Evolutionary conservation across 37 sponge, comb jelly and placozoan species (phyloP), one percentile per base, ranked within the genome.

Genomic region (Halisarca cf. caerulea): DNA sequence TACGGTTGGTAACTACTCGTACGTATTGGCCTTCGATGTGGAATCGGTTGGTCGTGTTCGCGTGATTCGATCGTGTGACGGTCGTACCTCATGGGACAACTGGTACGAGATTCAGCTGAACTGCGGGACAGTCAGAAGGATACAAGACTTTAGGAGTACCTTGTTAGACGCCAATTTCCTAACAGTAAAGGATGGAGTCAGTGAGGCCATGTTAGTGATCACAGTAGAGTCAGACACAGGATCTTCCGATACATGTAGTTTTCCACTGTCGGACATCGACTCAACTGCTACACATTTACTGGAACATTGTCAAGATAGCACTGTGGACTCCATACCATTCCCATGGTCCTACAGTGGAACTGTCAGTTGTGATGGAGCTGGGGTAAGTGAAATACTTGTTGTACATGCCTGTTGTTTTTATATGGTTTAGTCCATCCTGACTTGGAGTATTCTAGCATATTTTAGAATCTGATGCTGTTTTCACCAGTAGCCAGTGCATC

Each of bases 101-200:
- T 74, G 77, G 77, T 74, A 74, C 25, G 77, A 74, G 45, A 23
- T 74, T 74, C 42, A 43, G 41, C 7, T 74, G 44, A 44, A 41
- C 44, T 74, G 77, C 7, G 77, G 45, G 18, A 2, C 44, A 40
- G 38, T 3, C 7, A 23, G 25, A 7, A 8, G 18, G 42, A 0
- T 40, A 41, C 23, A 38, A 36, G 64, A 62, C 30, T 62, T 62
- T 62, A 28, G 30, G 4, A 62, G 30, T 62, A 23, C 9, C 7
- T 62, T 62, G 25, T 30, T 62, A n/a, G 30, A 28, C 15, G 64
- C 64, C 25, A 62, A 62, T 28, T 62, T 62, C 64, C 15, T 62
- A 62, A n/a, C 30, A 30, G 64, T 62, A 30, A 23, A 62, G 15
- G 64, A 62, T 15, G 64, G 64, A 62, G 64, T 15, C 25, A 28